phyloP scores from a whole-genome alignment of 1,140 invertebrate genomes.

The Semibalanus balanoides region DNA sequence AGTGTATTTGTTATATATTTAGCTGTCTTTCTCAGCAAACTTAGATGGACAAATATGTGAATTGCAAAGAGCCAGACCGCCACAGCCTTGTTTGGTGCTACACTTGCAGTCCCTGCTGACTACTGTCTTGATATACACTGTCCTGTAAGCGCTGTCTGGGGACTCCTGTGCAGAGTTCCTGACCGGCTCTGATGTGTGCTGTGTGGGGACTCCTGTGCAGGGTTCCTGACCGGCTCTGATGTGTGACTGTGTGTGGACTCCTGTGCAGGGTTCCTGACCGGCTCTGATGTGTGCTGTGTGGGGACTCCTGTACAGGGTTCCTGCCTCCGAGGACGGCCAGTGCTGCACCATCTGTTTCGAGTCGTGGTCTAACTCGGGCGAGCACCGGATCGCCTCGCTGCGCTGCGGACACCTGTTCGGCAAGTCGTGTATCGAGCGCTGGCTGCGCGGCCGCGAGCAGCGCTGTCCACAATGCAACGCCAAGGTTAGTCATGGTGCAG shows the following conservation, averaged over 20 bases:
- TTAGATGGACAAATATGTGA: no score
- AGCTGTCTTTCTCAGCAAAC: no score
- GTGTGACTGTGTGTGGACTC: background rate
- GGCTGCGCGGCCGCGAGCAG: constrained; percentile 39
- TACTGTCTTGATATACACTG: background rate
- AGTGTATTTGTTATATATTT: no score
- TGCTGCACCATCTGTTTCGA: constrained; percentile 78
- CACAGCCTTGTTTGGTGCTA: no score
- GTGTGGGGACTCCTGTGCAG: background rate
- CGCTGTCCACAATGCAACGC: constrained; percentile 75
- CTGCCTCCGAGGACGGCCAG: constrained; percentile 39
- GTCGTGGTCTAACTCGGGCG: constrained; percentile 65
- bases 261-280: background rate
- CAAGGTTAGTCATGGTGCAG: no score
- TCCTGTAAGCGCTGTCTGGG: no score
- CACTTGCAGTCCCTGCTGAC: no score
- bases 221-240: background rate
- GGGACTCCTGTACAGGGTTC: constrained; percentile 20
- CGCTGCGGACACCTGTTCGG: constrained; percentile 88
- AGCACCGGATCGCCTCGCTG: constrained; percentile 62
- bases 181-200: background rate
- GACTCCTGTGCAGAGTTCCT: background rate
- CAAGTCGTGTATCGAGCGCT: constrained; percentile 60
- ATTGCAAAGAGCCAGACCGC: no score
- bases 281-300: background rate